phyloP scores from a whole-genome alignment of 2,888 invertebrate genomes.

The Cantharis rufa region DNA sequence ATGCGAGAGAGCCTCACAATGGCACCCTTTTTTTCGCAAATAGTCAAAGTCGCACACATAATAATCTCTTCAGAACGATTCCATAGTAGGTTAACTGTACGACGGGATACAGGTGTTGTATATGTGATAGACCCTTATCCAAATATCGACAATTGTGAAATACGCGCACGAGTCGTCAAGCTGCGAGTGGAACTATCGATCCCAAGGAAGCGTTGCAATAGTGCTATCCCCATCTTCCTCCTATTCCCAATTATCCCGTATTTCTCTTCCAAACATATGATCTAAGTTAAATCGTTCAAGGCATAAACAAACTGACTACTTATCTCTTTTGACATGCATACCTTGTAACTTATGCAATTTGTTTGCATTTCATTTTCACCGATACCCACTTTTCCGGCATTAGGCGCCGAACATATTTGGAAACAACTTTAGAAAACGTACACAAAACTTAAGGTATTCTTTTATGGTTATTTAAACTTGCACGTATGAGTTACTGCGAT shows the following conservation, averaged over 20 bases:
- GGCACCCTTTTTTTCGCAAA: neutral
- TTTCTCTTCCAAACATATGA: neutral
- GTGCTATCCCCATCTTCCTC: neutral
- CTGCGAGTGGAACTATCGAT: constrained; percentile 28
- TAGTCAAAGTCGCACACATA: neutral
- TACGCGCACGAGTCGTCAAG: constrained; percentile 20
- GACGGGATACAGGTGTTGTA: neutral
- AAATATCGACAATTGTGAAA: constrained; percentile 15
- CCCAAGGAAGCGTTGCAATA: neutral
- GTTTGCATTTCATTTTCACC: neutral
- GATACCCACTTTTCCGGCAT: neutral
- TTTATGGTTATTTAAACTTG: neutral
- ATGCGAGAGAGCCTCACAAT: neutral
- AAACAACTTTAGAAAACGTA: neutral
- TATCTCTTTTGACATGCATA: neutral
- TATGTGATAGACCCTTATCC: constrained; percentile 11
- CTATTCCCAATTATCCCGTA: neutral
- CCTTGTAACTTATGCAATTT: neutral
- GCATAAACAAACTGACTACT: neutral
- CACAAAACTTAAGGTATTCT: neutral
- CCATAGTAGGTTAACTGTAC: neutral
- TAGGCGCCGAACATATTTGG: neutral
- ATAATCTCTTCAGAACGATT: neutral
- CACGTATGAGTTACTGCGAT: neutral
- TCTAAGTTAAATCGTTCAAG: neutral